Conservation (phyloP, 2,797 vertebrate genomes). For the Muscicapa striata region DNA sequence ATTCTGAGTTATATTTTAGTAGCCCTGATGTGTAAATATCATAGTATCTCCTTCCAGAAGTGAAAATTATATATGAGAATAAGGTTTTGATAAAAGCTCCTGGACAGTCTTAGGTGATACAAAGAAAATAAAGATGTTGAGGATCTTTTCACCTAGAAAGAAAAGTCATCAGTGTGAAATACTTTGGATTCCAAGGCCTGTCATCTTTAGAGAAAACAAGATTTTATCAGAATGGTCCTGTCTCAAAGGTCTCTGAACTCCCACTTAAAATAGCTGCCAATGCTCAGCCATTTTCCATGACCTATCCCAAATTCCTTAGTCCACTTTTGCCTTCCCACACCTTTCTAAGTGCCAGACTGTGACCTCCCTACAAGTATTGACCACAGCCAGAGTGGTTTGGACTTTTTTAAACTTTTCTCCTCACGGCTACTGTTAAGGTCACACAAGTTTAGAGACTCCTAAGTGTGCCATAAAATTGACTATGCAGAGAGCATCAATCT, state of each 20-base stretch:
- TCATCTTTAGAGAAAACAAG: background rate
- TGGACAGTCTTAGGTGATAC: background rate
- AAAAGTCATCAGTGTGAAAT: background rate
- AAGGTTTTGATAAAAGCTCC: background rate
- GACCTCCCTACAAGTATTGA: background rate
- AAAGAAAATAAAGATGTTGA: background rate
- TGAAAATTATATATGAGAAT: background rate
- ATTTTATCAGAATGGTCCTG: background rate
- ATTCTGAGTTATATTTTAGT: background rate
- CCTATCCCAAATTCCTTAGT: background rate
- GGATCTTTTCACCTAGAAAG: background rate
- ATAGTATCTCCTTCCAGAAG: background rate
- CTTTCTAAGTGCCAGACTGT: background rate
- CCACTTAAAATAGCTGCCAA: fast-evolving
- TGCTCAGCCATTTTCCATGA: background rate
- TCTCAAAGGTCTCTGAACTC: background rate
- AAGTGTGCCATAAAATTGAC: background rate
- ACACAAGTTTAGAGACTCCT: background rate
- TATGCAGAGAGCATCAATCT: background rate
- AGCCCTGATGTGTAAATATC: background rate
- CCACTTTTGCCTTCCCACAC: background rate
- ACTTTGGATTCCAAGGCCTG: background rate
- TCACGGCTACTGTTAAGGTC: background rate
- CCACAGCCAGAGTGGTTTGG: background rate
- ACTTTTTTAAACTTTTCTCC: background rate